Conservation (phyloP, 92 coral and sea anemone species). For the Phenganax stokvisi region DNA sequence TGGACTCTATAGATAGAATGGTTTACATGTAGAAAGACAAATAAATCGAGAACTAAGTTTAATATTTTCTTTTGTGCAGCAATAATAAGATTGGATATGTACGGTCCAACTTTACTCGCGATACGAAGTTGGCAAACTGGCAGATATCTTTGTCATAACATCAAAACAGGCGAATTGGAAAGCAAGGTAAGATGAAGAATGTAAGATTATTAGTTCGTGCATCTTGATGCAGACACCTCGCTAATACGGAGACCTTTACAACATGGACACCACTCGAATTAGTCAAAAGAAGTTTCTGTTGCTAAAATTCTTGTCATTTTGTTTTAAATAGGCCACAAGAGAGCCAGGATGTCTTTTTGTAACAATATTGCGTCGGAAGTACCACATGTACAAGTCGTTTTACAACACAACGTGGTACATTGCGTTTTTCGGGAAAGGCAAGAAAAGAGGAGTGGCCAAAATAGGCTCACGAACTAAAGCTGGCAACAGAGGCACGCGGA, state of each 20-base stretch:
- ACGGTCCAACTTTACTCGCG: background rate
- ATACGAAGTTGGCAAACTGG: background rate
- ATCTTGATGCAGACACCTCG: no score
- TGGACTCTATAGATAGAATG: no score
- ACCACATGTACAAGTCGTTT: background rate
- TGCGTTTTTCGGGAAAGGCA: background rate
- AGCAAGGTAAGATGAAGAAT: background rate
- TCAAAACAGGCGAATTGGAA: background rate
- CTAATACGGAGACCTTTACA: no score
- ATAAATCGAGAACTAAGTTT: background rate
- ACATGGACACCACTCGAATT: no score
- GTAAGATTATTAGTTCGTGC: no score
- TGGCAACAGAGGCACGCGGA: background rate
- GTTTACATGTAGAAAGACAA: no score
- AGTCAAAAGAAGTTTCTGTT: no score
- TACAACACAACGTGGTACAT: slow-evolving; percentile 6
- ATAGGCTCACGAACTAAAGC: background rate
- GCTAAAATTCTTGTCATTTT: background rate
- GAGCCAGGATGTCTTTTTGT: background rate
- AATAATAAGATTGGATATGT: background rate
- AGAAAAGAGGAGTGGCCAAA: slow-evolving; percentile 5
- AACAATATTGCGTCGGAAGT: background rate
- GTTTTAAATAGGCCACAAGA: background rate
- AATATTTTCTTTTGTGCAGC: background rate
- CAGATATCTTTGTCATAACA: slow-evolving; percentile 12